Evolutionary conservation across 2,888 invertebrate species (phyloP), one percentile per base, ranked within the genome.

Genomic region (Sarcophaga subvicina): DNA sequence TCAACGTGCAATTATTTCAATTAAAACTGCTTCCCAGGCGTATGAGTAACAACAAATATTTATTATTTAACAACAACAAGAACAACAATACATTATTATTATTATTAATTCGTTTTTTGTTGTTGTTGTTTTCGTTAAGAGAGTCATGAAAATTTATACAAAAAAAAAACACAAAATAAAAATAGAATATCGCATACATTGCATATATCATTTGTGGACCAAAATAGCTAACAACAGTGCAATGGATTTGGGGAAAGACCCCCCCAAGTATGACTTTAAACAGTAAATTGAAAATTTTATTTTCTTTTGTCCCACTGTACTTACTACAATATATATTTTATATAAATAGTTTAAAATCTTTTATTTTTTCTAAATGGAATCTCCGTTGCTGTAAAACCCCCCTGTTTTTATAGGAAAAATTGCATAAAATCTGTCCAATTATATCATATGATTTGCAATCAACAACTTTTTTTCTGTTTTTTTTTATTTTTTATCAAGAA

Each of bases 1-100:
- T 93, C 91, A 92, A 92, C 92, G 91, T 90, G 92, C 91, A 93
- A 93, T 93, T 93, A 93, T 93, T 92, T 93, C 92, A 93, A 93
- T 93, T 93, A 92, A 91, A 92, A 92, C 92, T 91, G 91, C 92
- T 91, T 92, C 92, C 91, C 92, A 92, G 90, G 89, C 90, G 89
- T 90, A 90, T 92, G 92, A 91, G 90, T 92, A 92, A 91, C 91
- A 87, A 49, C 81, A 71, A 84, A 78, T 85, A 78, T 82, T 81
- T 81, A 85, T 84, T 84, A 49, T 73, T 76, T 66, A 85, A 85
- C 37, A 37, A 67, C 1, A 67, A 45, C n/a, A 67, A 67, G 2
- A 64, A 10, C 11, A 64, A 22, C 73, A 84, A 70, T 84, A 49
- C 69, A 59, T 70, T 80, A 76, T 84, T 37, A 37, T 37, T 37